Base-by-base conservation (phyloP, 2,888 invertebrate species). In the Labia minor region DNA sequence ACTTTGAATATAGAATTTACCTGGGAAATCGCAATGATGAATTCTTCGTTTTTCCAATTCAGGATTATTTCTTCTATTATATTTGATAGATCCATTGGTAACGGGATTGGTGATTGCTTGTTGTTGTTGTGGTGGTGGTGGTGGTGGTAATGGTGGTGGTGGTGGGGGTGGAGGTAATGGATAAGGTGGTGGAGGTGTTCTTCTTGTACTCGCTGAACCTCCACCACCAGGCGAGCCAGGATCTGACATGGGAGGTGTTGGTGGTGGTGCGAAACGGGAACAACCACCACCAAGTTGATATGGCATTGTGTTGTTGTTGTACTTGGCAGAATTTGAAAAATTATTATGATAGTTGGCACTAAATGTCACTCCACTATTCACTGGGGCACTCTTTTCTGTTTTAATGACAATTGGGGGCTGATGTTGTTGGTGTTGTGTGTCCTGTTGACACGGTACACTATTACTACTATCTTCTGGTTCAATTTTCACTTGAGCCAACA, bases 21-120 rank as follows among this genome's bases (percentile, higher is more conserved):
- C 92, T 78, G 92, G 87, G 79, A 92, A 96, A 83, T 95, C 92
- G 82, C 97, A 97, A 79, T 92, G 95, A 77, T 97, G 96, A 74
- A 96, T 95, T 75, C 97, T 81, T 72, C 96, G 82, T 78, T 96
- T 96, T 78, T 97, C 96, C 73, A 97, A 80, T 78, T 97, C 96
- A 0, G 96, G 96, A 80, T 97, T 97, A 79, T 96, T 96, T 76
- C 95, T 84, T 72, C 96, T 83, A 81, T 96, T 96, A 81, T 93
- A 95, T 76, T 90, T 92, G 71, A 83, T 77, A 21, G 80, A 49
- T 10, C n/a, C 49, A 26, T 65, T 26, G 26, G 26, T 26, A 26
- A 19, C 65, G 62, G 62, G 65, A 49, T 61, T 11, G 64, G 65
- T 49, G 19, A 67, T 64, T 73, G 80, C 78, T 20, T 61, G 26